Base-by-base conservation (phyloP, 1,140 invertebrate genomes). In the Agrypnia vestita region DNA sequence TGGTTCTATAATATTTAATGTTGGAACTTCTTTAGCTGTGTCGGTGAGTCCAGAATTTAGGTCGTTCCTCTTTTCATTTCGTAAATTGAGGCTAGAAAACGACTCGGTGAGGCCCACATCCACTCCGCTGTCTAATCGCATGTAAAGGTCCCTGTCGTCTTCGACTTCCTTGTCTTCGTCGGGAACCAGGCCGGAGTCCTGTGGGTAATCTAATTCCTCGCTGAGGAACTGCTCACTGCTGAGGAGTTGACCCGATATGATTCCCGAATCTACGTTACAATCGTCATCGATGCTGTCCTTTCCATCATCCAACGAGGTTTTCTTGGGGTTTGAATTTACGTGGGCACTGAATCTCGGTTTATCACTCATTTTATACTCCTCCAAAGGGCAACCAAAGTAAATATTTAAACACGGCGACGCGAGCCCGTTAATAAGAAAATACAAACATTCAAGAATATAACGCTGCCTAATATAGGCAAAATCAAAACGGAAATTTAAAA, bases 81-180 rank as follows among this genome's bases (percentile, higher is more conserved):
- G 87, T 19, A 92, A 78, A 79, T 86, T 89, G 12, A 92, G 84
- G 46, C 88, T 86, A 73, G 88, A 89, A 56, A 92, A 86, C 69
- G 87, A 89, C 69, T 91, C 90, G 43, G 88, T 88, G 19, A 92
- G 84, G 11, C 87, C 86, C 3, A 91, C 84, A 80, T 91, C 90
- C 7, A 92, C 86, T 61, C 91, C 90, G 85, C 89, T 91, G 83
- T 91, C 91, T 7, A 88, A 83, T 84, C 86, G 87, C 88, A 91
- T 90, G 81, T 49, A 56, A 55, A 9, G 64, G 17, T 78, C 74
- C 17, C 55, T 35, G 69, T 73, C 82, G 11, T 80, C 75, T 11
- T 53, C 25, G 17, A 19, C 61, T 25, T 72, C 61, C 4, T 55
- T 17, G 15, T 25, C 61, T 49, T 75, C 72, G n/a, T 62, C 69